Conservation (phyloP, 1,140 invertebrate species). For the Tetramorium simillimum region DNA sequence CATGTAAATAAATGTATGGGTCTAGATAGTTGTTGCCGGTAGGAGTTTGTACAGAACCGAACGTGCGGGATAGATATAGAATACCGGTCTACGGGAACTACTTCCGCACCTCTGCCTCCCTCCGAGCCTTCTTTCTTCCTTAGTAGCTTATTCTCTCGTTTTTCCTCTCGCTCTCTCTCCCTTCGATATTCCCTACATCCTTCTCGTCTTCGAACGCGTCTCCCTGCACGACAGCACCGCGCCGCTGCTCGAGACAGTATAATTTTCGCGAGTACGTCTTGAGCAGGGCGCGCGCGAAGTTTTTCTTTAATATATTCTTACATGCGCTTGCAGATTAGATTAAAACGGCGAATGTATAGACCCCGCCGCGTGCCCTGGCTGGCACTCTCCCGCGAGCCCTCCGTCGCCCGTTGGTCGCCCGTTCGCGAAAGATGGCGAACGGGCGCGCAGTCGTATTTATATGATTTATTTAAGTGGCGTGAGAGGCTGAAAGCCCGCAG, state of each 20-base stretch:
- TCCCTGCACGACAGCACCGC: not conserved
- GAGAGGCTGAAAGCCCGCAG: not conserved
- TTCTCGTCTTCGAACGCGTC: slow-evolving; percentile 15
- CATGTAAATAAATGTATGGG: slow-evolving; percentile 81
- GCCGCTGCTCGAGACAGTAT: slow-evolving; percentile 72
- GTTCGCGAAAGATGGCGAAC: slow-evolving; percentile 71
- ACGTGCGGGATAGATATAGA: slow-evolving; percentile 60
- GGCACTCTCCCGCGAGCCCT: not conserved
- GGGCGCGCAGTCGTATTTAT: slow-evolving; percentile 79
- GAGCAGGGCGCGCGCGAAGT: slow-evolving; percentile 76
- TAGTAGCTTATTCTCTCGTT: not conserved
- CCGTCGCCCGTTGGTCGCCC: slow-evolving; percentile 48
- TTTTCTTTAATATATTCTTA: slow-evolving; percentile 86
- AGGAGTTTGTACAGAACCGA: slow-evolving; percentile 54
- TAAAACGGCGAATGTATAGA: slow-evolving; percentile 84
- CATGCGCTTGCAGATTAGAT: slow-evolving; percentile 84
- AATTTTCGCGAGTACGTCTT: slow-evolving; percentile 79
- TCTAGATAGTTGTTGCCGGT: slow-evolving; percentile 73
- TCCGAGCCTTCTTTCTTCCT: slow-evolving; percentile 1
- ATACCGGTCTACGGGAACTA: slow-evolving; percentile 61
- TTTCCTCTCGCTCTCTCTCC: not conserved
- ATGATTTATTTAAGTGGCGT: slow-evolving; percentile 83
- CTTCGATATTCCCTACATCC: not conserved
- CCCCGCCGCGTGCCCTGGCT: slow-evolving; percentile 41
- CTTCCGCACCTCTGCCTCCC: slow-evolving; percentile 35